These are phyloP conservation scores for Polypedilum vanderplanki DNA, from an alignment of 1,140 invertebrate species.

Conservation along the genomic window DNA sequence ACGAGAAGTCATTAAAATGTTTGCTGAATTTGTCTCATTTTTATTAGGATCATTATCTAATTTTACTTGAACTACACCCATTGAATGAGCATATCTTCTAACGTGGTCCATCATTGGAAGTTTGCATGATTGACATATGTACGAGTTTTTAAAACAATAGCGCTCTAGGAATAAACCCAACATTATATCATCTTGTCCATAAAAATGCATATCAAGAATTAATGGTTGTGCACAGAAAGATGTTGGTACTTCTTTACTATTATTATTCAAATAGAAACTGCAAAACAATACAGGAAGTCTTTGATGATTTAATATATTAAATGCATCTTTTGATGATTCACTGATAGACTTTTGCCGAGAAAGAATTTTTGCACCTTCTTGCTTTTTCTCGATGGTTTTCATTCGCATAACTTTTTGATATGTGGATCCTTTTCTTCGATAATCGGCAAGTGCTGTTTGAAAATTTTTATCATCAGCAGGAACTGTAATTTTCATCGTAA, in stretches of 20 bases:
- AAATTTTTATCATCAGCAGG: conserved; percentile 57
- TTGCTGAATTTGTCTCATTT: conserved; percentile 41
- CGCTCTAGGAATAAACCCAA: conserved; percentile 88
- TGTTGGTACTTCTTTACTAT: conserved; percentile 37
- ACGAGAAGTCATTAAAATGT: conserved; percentile 85
- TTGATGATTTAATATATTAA: conserved; percentile 85
- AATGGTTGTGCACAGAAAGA: conserved; percentile 40
- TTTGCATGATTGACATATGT: conserved; percentile 81
- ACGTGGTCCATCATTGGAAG: conserved; percentile 84
- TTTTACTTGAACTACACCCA: conserved; percentile 66
- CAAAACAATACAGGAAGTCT: conserved; percentile 83
- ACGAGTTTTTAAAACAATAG: conserved; percentile 80
- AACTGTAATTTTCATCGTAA: conserved; percentile 59
- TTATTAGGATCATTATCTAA: conserved; percentile 45
- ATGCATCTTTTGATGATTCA: conserved; percentile 56
- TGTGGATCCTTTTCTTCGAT: conserved; percentile 75
- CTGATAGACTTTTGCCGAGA: conserved; percentile 27
- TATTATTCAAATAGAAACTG: conserved; percentile 69
- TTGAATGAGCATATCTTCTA: conserved; percentile 68
- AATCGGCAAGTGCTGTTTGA: conserved; percentile 71
- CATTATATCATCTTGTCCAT: conserved; percentile 89
- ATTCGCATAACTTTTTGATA: conserved; percentile 42
- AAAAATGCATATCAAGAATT: conserved; percentile 75
- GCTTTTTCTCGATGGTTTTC: conserved; percentile 36
- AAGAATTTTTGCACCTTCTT: conserved; percentile 32